phyloP scores from a whole-genome alignment of 2,113 vertebrate species.

The Platichthys flesus region DNA sequence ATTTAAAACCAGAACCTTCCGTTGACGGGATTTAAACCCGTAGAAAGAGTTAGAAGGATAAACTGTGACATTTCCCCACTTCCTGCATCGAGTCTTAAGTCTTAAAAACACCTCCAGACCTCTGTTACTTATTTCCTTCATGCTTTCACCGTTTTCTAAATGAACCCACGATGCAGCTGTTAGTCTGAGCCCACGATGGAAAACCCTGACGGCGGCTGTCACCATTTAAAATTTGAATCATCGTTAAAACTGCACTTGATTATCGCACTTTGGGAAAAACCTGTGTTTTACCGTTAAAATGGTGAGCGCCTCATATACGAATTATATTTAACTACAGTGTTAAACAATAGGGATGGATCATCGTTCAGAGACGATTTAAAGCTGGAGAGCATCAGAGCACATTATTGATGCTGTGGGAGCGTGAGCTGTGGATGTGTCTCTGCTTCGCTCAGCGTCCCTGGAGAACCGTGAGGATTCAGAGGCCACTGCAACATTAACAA shows the following conservation, averaged over 20 bases:
- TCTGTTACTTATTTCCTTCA: neutral
- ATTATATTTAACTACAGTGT: neutral
- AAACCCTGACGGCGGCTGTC: too few species aligned
- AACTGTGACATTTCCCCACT: too few species aligned
- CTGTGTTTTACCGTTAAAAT: neutral
- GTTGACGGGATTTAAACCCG: too few species aligned
- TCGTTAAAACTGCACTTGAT: too few species aligned
- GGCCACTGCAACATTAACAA: slow-evolving; percentile 2
- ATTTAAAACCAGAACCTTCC: too few species aligned
- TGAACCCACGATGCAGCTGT: neutral
- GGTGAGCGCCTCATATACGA: neutral
- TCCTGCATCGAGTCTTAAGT: too few species aligned
- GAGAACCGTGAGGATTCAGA: slow-evolving; percentile 9
- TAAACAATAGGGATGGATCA: neutral
- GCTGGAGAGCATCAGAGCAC: slow-evolving; percentile 14
- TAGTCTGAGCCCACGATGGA: too few species aligned
- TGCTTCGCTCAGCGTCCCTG: slow-evolving; percentile 2
- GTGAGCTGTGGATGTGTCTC: neutral
- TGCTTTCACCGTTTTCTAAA: neutral
- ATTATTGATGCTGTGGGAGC: slow-evolving; percentile 47
- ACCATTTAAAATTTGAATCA: too few species aligned
- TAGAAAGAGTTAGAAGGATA: too few species aligned
- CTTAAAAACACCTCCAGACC: neutral
- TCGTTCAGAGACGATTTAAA: neutral
- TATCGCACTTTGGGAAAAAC: too few species aligned